Evolutionary conservation across 1,140 invertebrate genomes (phyloP).

Genomic region (Aphaenogaster ashmeadi): DNA sequence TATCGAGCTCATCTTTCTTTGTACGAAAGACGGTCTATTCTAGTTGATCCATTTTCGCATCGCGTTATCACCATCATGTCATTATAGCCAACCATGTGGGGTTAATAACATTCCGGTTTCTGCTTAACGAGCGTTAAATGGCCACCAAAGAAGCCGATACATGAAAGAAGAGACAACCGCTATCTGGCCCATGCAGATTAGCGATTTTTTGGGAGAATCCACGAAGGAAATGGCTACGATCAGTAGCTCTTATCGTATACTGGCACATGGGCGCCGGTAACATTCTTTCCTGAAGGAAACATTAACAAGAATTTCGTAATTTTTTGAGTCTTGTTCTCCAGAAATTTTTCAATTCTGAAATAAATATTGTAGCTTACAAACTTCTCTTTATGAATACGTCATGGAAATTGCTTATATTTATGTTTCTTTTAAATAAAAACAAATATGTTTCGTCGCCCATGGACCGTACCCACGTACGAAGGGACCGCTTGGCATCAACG

Average conservation of each 20-base stretch:
- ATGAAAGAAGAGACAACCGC: slow-evolving; percentile 65
- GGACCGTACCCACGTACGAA: not conserved
- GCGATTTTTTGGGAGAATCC: slow-evolving; percentile 73
- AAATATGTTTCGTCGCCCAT: not conserved
- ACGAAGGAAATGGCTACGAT: slow-evolving; percentile 75
- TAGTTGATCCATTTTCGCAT: slow-evolving; percentile 31
- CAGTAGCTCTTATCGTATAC: slow-evolving; percentile 77
- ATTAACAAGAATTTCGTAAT: not conserved
- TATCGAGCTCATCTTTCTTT: slow-evolving; percentile 19
- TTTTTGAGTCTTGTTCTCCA: not conserved
- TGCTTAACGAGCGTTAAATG: slow-evolving; percentile 54
- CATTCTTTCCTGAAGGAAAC: not conserved
- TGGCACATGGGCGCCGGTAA: slow-evolving; percentile 45
- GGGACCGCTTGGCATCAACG: slow-evolving; percentile 42
- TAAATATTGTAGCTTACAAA: not conserved
- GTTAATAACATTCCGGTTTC: slow-evolving; percentile 46
- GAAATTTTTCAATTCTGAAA: not conserved
- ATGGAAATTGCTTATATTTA: not conserved
- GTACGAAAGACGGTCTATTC: not conserved
- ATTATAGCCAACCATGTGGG: slow-evolving; percentile 10
- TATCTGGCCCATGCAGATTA: slow-evolving; percentile 77
- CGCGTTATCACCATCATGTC: slow-evolving; percentile 38
- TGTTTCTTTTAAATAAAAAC: not conserved
- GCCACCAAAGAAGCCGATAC: slow-evolving; percentile 80
- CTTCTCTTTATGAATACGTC: not conserved